Conservation (phyloP, 2,888 invertebrate species). For the Synergus laeviventris region DNA sequence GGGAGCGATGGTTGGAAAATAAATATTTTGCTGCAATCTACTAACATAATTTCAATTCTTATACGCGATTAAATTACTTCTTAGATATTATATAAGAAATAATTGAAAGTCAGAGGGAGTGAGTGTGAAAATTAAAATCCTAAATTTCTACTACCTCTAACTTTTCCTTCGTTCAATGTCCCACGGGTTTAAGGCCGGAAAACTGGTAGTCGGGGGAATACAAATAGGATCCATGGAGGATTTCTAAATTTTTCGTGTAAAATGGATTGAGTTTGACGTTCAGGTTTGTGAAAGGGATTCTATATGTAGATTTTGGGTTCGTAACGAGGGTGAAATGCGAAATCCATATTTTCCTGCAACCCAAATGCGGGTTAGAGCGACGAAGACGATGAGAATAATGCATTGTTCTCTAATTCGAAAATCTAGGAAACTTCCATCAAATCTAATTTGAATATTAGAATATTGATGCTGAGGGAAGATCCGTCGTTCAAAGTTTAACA, state of each 20-base stretch:
- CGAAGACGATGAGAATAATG: not conserved
- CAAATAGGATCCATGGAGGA: constrained; percentile 1
- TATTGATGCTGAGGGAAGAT: not conserved
- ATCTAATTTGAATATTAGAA: not conserved
- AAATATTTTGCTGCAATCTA: too few relatives aligned
- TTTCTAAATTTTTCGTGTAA: constrained; percentile 3
- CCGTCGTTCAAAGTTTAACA: not conserved
- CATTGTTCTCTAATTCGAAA: not conserved
- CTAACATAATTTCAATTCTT: too few relatives aligned
- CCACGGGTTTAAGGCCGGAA: not conserved
- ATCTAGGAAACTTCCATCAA: not conserved
- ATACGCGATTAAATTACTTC: not conserved
- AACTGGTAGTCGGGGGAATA: not conserved
- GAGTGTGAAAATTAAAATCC: not conserved
- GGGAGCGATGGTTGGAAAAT: too few relatives aligned
- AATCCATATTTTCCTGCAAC: not conserved
- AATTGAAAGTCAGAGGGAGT: not conserved
- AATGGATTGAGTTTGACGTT: constrained; percentile 2
- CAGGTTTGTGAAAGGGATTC: not conserved
- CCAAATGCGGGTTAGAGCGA: not conserved
- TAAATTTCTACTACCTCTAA: not conserved
- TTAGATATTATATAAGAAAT: not conserved
- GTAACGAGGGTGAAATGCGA: not conserved
- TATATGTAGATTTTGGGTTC: not conserved
- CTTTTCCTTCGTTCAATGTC: not conserved